Percentiles rank a stretch among this genome's conserved stretches.
Conservation (phyloP, 2,888 invertebrate genomes). For the Tinea trinotella region DNA sequence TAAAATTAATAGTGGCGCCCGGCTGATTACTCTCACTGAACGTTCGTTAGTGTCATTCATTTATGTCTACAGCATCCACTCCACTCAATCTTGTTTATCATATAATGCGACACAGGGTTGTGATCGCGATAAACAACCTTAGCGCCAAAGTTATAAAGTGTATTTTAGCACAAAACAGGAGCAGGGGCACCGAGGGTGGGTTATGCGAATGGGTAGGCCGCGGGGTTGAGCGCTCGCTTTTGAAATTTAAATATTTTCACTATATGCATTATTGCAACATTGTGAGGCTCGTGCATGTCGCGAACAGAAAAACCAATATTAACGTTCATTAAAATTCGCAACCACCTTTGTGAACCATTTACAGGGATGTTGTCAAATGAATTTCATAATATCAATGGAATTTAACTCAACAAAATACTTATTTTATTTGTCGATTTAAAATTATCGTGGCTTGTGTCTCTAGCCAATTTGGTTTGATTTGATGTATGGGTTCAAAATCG, state of each 20-base stretch:
- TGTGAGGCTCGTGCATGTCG: constrained; percentile 22
- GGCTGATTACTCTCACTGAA: constrained; percentile 60
- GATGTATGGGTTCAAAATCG: no score
- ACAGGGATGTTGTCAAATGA: no score
- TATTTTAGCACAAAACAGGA: no score
- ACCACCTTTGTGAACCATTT: no score
- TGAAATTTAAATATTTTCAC: constrained; percentile 54
- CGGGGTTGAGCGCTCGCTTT: constrained; percentile 32
- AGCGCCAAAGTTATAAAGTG: not conserved
- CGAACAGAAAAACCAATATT: not conserved
- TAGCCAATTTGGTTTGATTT: no score
- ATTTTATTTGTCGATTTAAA: no score
- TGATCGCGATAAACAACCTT: not conserved
- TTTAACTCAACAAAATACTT: no score
- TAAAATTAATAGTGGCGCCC: constrained; percentile 38
- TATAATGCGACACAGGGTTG: constrained; percentile 30
- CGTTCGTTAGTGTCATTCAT: constrained; percentile 60
- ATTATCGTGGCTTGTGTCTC: no score
- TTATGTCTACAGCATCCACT: constrained; percentile 50
- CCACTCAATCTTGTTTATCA: constrained; percentile 68
- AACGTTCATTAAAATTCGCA: not conserved
- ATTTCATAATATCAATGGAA: no score
- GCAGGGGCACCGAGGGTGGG: not conserved
- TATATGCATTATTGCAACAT: constrained; percentile 48
- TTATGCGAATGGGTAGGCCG: not conserved